phyloP scores from a whole-genome alignment of 2,888 invertebrate genomes.

The Gasteruption jaculator region DNA sequence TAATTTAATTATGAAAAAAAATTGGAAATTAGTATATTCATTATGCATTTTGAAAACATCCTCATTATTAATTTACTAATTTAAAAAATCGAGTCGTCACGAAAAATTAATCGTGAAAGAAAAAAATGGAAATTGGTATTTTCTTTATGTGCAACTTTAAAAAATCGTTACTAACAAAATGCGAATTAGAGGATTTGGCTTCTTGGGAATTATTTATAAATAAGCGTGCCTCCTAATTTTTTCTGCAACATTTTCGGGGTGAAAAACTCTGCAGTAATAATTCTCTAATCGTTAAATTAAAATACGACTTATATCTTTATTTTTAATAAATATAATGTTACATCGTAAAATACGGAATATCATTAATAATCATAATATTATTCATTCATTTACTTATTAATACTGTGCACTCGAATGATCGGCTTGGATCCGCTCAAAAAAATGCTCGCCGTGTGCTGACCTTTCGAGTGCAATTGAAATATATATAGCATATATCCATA shows the following conservation, averaged over 20 bases:
- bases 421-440: no score
- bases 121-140: slow-evolving; percentile 24
- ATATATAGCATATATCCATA: slow-evolving; percentile 24
- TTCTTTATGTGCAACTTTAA: no score
- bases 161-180: no score
- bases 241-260: no score
- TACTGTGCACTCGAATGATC: slow-evolving; percentile 23
- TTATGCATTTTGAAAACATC: no score
- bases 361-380: slow-evolving; percentile 33
- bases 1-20: no score
- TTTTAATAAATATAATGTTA: slow-evolving; percentile 48
- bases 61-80: slow-evolving; percentile 1
- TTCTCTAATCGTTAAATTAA: slow-evolving; percentile 25
- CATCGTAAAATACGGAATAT: slow-evolving; percentile 43
- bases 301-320: slow-evolving; percentile 37
- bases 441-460: no score
- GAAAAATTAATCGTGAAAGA: slow-evolving; percentile 19
- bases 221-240: slow-evolving; percentile 13
- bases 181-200: no score
- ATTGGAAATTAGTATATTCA: no score
- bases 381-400: slow-evolving; percentile 23
- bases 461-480: no score
- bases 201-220: no score
- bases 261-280: no score
- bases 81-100: slow-evolving; percentile 4